Conservation (phyloP, 2,888 invertebrate genomes). For the Cephus runcator region DNA sequence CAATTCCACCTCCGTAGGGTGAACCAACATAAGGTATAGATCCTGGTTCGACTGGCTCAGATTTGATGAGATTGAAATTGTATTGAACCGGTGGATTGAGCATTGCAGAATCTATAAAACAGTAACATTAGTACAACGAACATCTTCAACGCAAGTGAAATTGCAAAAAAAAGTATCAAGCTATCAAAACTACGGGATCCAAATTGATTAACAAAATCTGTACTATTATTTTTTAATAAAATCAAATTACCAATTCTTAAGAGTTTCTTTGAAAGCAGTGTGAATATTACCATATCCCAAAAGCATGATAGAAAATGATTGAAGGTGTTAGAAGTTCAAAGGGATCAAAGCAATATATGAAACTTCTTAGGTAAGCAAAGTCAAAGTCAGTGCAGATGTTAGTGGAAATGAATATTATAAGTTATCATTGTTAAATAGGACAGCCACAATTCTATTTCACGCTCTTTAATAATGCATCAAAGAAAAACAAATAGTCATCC, state of each 20-base stretch:
- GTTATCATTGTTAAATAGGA: background rate
- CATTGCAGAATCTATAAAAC: constrained; percentile 37
- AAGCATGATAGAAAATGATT: background rate
- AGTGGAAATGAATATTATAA: background rate
- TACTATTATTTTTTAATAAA: background rate
- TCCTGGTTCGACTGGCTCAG: constrained; percentile 47
- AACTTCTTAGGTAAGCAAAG: background rate
- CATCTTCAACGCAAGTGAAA: background rate
- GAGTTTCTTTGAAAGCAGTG: background rate
- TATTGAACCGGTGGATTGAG: constrained; percentile 41
- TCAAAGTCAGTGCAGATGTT: background rate
- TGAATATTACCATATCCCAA: background rate
- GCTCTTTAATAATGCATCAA: background rate
- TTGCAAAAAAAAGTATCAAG: background rate
- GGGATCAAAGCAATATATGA: background rate
- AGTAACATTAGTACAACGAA: background rate
- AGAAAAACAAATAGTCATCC: background rate
- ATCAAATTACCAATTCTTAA: background rate
- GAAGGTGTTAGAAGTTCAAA: background rate
- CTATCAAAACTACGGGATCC: background rate
- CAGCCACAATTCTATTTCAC: background rate
- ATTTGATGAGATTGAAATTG: constrained; percentile 49
- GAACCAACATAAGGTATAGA: constrained; percentile 18
- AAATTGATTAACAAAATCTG: background rate
- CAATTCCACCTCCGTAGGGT: constrained; percentile 31